Evolutionary conservation across 2,797 vertebrate genomes (phyloP).

Genomic region (Euthynnus affinis): DNA sequence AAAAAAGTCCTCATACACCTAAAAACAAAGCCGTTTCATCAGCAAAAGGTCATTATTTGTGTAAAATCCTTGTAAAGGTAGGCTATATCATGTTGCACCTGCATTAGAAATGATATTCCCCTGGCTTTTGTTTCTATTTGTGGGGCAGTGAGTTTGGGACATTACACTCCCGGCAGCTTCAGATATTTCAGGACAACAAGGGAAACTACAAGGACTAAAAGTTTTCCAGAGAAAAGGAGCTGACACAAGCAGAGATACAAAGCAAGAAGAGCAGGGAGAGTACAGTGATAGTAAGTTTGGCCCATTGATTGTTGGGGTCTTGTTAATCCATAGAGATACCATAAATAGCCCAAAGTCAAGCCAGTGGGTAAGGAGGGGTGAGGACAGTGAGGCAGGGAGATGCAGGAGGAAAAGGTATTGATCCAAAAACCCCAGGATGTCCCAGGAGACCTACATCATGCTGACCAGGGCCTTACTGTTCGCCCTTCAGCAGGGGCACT

Average conservation of each 20-base stretch:
- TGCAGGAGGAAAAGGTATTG: slow-evolving; percentile 74
- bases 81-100: slow-evolving; percentile 13
- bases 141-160: slow-evolving; percentile 18
- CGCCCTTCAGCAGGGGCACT: slow-evolving; percentile 82
- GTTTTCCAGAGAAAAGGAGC: slow-evolving; percentile 65
- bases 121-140: slow-evolving; percentile 45
- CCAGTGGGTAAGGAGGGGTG: slow-evolving; percentile 54
- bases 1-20: not conserved
- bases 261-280: slow-evolving; percentile 43
- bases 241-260: slow-evolving; percentile 69
- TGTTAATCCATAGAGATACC: slow-evolving; percentile 76
- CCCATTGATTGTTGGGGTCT: slow-evolving; percentile 77
- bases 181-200: slow-evolving; percentile 48
- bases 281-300: slow-evolving; percentile 65
- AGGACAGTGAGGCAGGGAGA: slow-evolving; percentile 64
- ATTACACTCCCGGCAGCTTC: slow-evolving; percentile 23
- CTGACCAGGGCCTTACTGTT: slow-evolving; percentile 81
- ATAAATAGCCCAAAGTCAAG: slow-evolving; percentile 83
- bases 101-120: slow-evolving; percentile 19
- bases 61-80: not conserved
- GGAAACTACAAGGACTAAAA: slow-evolving; percentile 59
- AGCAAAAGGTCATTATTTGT: slow-evolving; percentile 16
- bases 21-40: slow-evolving; percentile 5
- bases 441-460: slow-evolving; percentile 77
- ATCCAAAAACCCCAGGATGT: slow-evolving; percentile 71